A percentile compares a stretch with the other conserved stretches of the same genome.
Conservation (phyloP, 1,140 invertebrate species). For the Lethocerus indicus region DNA sequence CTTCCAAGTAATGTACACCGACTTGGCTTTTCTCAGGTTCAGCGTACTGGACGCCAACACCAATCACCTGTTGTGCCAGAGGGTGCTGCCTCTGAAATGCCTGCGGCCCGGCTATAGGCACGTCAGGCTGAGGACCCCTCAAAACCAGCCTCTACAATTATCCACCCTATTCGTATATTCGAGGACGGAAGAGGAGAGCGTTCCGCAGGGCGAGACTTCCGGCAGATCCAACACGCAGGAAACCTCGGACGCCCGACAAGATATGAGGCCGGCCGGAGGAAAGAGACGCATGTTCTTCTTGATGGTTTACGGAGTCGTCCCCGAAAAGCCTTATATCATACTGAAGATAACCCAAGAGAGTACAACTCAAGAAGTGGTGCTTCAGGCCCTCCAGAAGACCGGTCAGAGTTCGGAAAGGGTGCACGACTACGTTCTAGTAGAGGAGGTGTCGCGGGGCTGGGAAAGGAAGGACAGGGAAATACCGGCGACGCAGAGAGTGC, state of each 20-base stretch:
- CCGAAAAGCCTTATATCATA: conserved; percentile 77
- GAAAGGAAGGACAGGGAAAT: conserved; percentile 50
- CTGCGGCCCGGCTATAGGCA: conserved; percentile 79
- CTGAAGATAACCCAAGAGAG: conserved; percentile 83
- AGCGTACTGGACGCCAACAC: conserved; percentile 71
- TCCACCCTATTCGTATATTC: conserved; percentile 80
- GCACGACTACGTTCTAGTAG: conserved; percentile 73
- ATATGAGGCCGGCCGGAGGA: conserved; percentile 21
- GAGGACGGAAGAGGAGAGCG: conserved; percentile 51
- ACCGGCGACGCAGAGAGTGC: conserved; percentile 51
- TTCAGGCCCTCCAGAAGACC: conserved; percentile 50
- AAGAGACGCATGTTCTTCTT: conserved; percentile 82
- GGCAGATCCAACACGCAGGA: conserved; percentile 1
- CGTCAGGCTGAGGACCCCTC: conserved; percentile 58
- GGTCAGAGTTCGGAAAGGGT: conserved; percentile 40
- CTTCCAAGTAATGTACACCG: conserved; percentile 76
- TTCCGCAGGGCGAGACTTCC: conserved; percentile 22
- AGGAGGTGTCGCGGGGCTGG: conserved; percentile 69
- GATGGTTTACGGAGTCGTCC: conserved; percentile 72
- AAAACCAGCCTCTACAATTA: conserved; percentile 71
- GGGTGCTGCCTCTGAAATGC: conserved; percentile 73
- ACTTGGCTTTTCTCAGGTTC: conserved; percentile 78
- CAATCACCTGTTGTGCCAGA: conserved; percentile 67
- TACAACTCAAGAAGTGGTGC: conserved; percentile 67
- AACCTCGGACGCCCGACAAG: conserved; percentile 6